These are phyloP conservation scores for Mellivora capensis DNA, from an alignment of 2,113 vertebrate genomes.

Conservation along the genomic window DNA sequence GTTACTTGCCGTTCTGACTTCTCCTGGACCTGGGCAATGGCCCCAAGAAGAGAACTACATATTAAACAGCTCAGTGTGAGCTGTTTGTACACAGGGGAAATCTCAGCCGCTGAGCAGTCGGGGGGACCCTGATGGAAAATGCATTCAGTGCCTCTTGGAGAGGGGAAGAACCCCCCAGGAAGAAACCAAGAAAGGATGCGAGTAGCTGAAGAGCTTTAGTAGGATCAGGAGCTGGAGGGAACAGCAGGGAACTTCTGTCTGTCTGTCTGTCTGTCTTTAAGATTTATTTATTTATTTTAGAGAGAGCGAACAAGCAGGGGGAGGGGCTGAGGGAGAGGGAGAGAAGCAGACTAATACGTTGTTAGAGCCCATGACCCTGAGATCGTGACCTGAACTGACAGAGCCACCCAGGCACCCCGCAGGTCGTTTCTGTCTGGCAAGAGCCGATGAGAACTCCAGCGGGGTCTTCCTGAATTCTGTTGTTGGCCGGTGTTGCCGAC, in stretches of 20 bases:
- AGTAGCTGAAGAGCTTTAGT: background rate
- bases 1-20: background rate
- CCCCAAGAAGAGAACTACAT: background rate
- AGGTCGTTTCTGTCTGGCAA: accelerated
- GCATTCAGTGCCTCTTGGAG: accelerated
- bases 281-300: background rate
- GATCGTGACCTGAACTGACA: background rate
- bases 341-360: background rate
- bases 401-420: background rate
- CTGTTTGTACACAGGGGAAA: too few relatives aligned
- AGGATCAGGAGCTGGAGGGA: too few relatives aligned
- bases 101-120: accelerated
- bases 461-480: background rate
- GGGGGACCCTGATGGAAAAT: background rate
- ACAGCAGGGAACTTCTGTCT: accelerated
- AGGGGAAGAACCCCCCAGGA: background rate
- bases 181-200: background rate
- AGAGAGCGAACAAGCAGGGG: background rate
- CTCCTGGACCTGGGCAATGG: background rate
- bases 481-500: accelerated
- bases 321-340: background rate
- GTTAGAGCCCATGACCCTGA: background rate
- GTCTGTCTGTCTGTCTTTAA: background rate
- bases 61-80: accelerated
- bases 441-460: accelerated